Percentiles rank a stretch among this genome's conserved stretches.
Conservation (phyloP, 2,888 invertebrate species). For the Lycia hirtaria region DNA sequence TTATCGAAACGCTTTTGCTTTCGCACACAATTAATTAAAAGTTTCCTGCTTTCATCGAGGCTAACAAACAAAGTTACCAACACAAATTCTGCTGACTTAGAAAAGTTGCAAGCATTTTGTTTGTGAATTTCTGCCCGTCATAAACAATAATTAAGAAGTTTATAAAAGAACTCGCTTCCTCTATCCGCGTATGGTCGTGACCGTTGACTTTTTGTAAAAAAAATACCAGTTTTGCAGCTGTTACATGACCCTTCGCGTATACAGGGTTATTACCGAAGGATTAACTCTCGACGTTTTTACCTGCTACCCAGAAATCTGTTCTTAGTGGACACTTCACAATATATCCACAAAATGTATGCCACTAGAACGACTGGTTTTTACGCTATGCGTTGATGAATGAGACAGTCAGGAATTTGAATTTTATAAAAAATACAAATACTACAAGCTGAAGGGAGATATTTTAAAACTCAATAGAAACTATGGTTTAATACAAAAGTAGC, state of each 20-base stretch:
- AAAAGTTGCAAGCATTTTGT: slow-evolving; percentile 8
- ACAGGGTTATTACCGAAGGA: not conserved
- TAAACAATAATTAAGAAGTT: slow-evolving; percentile 29
- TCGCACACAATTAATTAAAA: slow-evolving; percentile 11
- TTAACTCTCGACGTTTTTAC: too few species aligned
- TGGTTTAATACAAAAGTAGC: too few species aligned
- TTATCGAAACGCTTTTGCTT: slow-evolving; percentile 2
- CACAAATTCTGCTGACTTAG: slow-evolving; percentile 2
- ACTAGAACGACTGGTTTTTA: too few species aligned
- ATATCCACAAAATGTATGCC: too few species aligned
- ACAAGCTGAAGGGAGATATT: too few species aligned
- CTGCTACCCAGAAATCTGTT: too few species aligned
- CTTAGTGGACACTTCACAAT: too few species aligned
- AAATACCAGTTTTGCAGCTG: slow-evolving; percentile 25
- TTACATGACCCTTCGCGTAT: slow-evolving; percentile 24
- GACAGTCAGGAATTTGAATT: too few species aligned
- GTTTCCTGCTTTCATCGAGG: slow-evolving; percentile 2
- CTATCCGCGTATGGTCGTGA: slow-evolving; percentile 25
- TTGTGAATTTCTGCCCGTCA: not conserved
- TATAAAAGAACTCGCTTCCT: slow-evolving; percentile 27
- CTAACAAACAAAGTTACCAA: slow-evolving; percentile 3
- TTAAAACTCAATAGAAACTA: too few species aligned
- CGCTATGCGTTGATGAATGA: too few species aligned
- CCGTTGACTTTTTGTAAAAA: slow-evolving; percentile 33
- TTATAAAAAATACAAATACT: too few species aligned